A percentile compares a stretch with the other conserved stretches of the same genome.
Evolutionary conservation across 2,113 vertebrate genomes (phyloP).

Genomic region (Mormyrus lacerda): DNA sequence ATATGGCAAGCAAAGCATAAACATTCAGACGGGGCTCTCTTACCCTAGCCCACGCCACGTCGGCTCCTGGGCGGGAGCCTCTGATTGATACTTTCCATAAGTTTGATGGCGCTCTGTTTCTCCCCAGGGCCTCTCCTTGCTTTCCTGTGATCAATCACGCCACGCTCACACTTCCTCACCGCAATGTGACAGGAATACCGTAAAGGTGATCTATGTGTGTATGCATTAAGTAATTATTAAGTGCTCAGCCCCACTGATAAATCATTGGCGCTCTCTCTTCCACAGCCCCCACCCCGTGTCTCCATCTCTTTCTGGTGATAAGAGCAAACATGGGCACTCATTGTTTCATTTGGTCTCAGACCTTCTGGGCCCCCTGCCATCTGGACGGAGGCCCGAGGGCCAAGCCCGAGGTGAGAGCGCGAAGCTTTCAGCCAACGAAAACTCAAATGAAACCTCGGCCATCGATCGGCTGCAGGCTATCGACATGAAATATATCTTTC

Average conservation of each 20-base stretch:
- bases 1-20: conserved; percentile 44
- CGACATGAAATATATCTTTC: conserved; percentile 49
- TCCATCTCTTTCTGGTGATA: conserved; percentile 1
- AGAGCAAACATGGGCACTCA: not conserved
- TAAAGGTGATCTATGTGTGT: conserved; percentile 62
- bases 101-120: conserved; percentile 61
- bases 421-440: conserved; percentile 39
- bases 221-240: conserved; percentile 69
- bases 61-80: conserved; percentile 18
- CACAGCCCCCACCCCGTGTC: not conserved
- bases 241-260: conserved; percentile 58
- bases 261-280: conserved; percentile 44
- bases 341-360: conserved; percentile 17
- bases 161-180: conserved; percentile 60
- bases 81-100: conserved; percentile 71
- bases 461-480: conserved; percentile 47
- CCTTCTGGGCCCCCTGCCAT: conserved; percentile 20
- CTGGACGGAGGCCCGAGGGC: conserved; percentile 34
- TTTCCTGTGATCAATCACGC: conserved; percentile 66
- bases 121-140: conserved; percentile 45
- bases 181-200: conserved; percentile 64
- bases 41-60: conserved; percentile 43
- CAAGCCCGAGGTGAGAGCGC: conserved; percentile 9
- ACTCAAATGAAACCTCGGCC: conserved; percentile 50
- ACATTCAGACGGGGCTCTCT: conserved; percentile 44